Conservation (phyloP, 2,113 vertebrate genomes). For the Nettapus auritus region DNA sequence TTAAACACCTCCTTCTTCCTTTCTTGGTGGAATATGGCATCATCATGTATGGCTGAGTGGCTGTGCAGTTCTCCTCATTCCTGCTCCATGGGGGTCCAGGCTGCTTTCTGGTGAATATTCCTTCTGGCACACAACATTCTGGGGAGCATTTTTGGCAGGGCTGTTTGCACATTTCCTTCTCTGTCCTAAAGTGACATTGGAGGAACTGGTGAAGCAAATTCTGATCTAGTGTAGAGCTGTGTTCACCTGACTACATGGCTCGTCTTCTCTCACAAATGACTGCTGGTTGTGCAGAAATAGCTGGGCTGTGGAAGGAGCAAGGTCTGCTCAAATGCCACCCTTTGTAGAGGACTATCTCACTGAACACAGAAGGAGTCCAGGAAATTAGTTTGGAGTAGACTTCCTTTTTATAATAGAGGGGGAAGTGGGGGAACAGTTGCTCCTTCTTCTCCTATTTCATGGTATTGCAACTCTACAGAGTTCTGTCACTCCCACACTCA, state of each 20-base stretch:
- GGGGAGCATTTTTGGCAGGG: background rate
- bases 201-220: background rate
- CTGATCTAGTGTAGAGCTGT: background rate
- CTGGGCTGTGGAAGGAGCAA: background rate
- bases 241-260: background rate
- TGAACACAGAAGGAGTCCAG: background rate
- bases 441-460: background rate
- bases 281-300: background rate
- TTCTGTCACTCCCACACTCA: background rate
- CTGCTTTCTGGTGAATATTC: background rate
- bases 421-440: background rate
- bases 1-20: background rate
- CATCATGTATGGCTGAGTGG: background rate
- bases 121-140: background rate
- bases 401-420: background rate
- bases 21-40: background rate
- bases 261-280: background rate
- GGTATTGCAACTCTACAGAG: background rate
- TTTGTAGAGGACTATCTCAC: background rate
- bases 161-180: background rate
- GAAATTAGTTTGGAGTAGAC: background rate
- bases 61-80: background rate
- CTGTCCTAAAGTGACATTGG: background rate
- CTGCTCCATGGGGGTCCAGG: background rate
- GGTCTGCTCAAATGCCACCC: background rate